Conservation (phyloP, 1,140 invertebrate species). For the Drosophila tsacasi region DNA sequence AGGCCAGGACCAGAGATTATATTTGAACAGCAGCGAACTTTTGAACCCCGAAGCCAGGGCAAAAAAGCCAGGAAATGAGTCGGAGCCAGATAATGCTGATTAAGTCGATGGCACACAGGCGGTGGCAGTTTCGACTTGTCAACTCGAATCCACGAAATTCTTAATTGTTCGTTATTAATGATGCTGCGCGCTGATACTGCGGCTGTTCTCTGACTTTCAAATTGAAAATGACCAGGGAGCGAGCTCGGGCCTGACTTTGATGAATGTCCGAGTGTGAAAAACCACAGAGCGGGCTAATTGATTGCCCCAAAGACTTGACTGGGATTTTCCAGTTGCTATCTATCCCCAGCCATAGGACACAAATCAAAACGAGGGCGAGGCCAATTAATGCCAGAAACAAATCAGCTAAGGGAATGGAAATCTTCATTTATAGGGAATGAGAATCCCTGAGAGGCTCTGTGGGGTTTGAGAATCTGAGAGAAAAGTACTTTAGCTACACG, state of each 20-base stretch:
- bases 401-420: slow-evolving; percentile 2
- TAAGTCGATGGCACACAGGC: slow-evolving; percentile 45
- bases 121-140: slow-evolving; percentile 43
- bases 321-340: slow-evolving; percentile 16
- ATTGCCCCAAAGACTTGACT: slow-evolving; percentile 56
- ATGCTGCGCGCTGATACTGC: slow-evolving; percentile 48
- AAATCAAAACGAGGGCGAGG: slow-evolving; percentile 40
- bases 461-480: neutral
- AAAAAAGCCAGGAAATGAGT: slow-evolving; percentile 34
- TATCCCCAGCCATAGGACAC: slow-evolving; percentile 2
- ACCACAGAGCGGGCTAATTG: slow-evolving; percentile 63
- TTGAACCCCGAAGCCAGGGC: slow-evolving; percentile 14
- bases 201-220: slow-evolving; percentile 58
- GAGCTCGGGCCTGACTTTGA: slow-evolving; percentile 55
- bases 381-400: slow-evolving; percentile 62
- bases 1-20: slow-evolving; percentile 29
- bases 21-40: slow-evolving; percentile 54
- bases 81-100: slow-evolving; percentile 48
- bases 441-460: neutral
- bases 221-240: slow-evolving; percentile 61
- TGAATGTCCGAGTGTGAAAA: slow-evolving; percentile 66
- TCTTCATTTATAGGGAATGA: neutral
- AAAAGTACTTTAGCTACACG: neutral
- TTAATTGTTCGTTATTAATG: slow-evolving; percentile 79
- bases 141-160: slow-evolving; percentile 63